Evolutionary conservation across 2,888 invertebrate species (phyloP), one percentile per base, ranked within the genome.

Genomic region (Sphaerophoria rueppellii): DNA sequence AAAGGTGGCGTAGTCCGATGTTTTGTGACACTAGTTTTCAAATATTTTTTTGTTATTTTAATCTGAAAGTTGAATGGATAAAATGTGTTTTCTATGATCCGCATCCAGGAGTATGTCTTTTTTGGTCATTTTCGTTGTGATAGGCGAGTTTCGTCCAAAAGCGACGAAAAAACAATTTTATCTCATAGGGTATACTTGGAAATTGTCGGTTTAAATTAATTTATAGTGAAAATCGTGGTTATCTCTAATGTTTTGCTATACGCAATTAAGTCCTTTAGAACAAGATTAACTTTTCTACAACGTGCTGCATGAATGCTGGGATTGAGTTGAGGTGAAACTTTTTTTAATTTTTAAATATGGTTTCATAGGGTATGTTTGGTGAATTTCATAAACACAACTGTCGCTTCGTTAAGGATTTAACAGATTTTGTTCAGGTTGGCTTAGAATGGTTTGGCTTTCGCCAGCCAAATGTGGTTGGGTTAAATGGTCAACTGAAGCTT

Each of bases 1-100:
- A 24, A 24, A 40, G 40, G 7, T 4, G 9, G 43, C 12, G 43
- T 58, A 43, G 35, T 7, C 37, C 14, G 57, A 14, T 63, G 43
- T 46, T n/a, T 37, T 50, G 52, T 70, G 63, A 74, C 57, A 71
- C 65, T 78, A 78, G 74, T 74, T 73, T 75, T 75, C 58, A 60
- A 50, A 67, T 54, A 37, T 32, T 32, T 43, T 40, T 52, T 70
- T 69, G 55, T 48, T 50, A n/a, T 43, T 57, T 63, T 61, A 46
- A 80, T 55, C 57, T 43, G 24, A 35, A 63, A 12, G 74, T 58
- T 43, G 34, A 69, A 48, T 43, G 34, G 63, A 48, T 70, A 58
- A 65, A 81, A 75, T 60, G 63, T 52, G 58, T 65, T 70, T 75
- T 71, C 57, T 58, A 75, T 58, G 35, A 70, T 34, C 50, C 50